phyloP scores from a whole-genome alignment of 2,797 vertebrate species.

The Meda fulgida region DNA sequence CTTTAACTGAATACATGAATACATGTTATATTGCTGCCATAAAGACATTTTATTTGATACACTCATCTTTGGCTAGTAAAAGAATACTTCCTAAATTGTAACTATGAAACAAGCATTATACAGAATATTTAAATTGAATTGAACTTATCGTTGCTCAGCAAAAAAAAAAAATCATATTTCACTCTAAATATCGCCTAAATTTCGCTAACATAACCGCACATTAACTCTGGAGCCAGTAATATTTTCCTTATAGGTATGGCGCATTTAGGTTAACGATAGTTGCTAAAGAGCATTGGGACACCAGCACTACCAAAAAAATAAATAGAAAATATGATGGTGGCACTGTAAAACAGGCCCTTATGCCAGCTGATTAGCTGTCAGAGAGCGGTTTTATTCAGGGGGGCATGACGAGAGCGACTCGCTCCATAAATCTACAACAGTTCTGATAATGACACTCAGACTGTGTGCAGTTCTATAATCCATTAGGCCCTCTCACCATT shows the following conservation, averaged over 20 bases:
- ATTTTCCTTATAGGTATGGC: not conserved
- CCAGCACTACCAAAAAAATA: not conserved
- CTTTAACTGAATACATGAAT: no score
- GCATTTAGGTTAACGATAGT: constrained; percentile 69
- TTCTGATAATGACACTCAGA: constrained; percentile 65
- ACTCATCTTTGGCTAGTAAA: no score
- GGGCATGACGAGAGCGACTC: constrained; percentile 47
- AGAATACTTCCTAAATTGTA: no score
- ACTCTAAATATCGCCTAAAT: not conserved
- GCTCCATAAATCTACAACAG: constrained; percentile 57
- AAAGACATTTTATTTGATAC: no score
- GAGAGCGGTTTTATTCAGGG: constrained; percentile 26
- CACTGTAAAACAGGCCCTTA: constrained; percentile 61
- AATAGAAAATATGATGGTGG: not conserved
- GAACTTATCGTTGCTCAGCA: not conserved
- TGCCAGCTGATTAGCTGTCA: constrained; percentile 37
- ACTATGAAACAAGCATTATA: not conserved
- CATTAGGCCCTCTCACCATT: constrained; percentile 60
- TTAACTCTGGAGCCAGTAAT: not conserved
- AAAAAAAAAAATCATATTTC: not conserved
- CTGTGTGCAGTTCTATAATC: constrained; percentile 59
- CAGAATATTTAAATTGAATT: not conserved
- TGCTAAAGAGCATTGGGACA: constrained; percentile 71
- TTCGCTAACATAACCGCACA: not conserved
- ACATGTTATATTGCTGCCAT: no score